Conservation (phyloP, 2,113 vertebrate genomes). For the Ophiodon elongatus region DNA sequence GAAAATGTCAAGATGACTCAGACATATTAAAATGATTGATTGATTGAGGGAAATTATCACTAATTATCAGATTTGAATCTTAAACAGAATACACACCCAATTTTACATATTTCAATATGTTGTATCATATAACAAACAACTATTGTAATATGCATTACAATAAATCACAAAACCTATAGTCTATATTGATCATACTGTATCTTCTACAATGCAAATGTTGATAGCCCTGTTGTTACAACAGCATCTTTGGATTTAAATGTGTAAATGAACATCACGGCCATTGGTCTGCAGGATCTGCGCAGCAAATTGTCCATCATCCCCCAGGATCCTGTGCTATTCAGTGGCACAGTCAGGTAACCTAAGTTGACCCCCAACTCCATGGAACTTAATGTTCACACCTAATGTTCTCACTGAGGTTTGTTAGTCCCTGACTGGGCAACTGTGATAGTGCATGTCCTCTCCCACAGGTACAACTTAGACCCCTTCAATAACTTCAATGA, state of each 20-base stretch:
- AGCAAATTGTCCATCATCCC: slow-evolving; percentile 88
- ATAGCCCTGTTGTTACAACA: not conserved
- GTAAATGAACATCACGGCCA: slow-evolving; percentile 61
- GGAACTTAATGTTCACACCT: not conserved
- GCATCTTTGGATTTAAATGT: not conserved
- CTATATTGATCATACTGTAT: not conserved
- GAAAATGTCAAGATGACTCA: not conserved
- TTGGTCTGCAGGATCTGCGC: slow-evolving; percentile 85
- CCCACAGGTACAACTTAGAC: slow-evolving; percentile 85
- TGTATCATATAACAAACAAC: too few species aligned
- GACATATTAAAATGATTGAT: not conserved
- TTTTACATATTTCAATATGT: too few species aligned
- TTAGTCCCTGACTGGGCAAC: not conserved
- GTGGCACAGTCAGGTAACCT: slow-evolving; percentile 86
- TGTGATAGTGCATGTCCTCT: not conserved
- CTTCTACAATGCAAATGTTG: not conserved
- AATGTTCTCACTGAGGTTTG: not conserved
- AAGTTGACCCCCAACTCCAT: not conserved
- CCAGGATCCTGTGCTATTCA: slow-evolving; percentile 88
- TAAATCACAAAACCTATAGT: too few species aligned
- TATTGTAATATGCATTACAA: too few species aligned
- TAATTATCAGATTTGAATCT: not conserved
- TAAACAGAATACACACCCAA: not conserved
- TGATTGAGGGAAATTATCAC: not conserved
- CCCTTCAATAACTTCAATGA: slow-evolving; percentile 82